These are phyloP conservation scores for Danio choprae DNA, from an alignment of 2,797 vertebrate species.

Conservation along the genomic window DNA sequence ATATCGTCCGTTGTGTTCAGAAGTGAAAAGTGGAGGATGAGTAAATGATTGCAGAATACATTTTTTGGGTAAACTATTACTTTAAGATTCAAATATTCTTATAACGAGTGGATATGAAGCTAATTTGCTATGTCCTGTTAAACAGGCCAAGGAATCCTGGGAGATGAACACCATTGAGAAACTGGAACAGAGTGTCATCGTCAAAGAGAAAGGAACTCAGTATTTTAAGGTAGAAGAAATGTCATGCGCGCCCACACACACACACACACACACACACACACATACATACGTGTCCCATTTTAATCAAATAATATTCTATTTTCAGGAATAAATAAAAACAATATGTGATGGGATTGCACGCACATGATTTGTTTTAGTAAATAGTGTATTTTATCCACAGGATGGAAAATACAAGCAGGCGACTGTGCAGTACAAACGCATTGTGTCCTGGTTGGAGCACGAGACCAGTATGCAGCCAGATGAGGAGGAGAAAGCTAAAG, in stretches of 20 bases:
- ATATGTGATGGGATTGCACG: neutral
- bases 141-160: slow-evolving; percentile 96
- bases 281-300: neutral
- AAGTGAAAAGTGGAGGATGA: too few species aligned
- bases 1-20: too few species aligned
- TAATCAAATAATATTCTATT: neutral
- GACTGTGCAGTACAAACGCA: slow-evolving; percentile 92
- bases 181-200: slow-evolving; percentile 89
- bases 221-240: slow-evolving; percentile 88
- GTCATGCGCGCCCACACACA: neutral
- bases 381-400: slow-evolving; percentile 70
- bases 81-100: too few species aligned
- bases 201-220: slow-evolving; percentile 94
- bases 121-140: slow-evolving; percentile 4
- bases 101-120: neutral
- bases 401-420: slow-evolving; percentile 93
- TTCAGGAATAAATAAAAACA: too few species aligned
- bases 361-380: neutral
- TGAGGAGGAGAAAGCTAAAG: slow-evolving; percentile 82
- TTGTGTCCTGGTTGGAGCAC: slow-evolving; percentile 93
- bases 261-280: too few species aligned
- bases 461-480: slow-evolving; percentile 84
- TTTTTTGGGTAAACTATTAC: too few species aligned
- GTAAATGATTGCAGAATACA: too few species aligned
- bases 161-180: slow-evolving; percentile 94